Evolutionary conservation across 2,888 invertebrate species (phyloP), one percentile per base, ranked within the genome.

Genomic region (Patella pellucida): DNA sequence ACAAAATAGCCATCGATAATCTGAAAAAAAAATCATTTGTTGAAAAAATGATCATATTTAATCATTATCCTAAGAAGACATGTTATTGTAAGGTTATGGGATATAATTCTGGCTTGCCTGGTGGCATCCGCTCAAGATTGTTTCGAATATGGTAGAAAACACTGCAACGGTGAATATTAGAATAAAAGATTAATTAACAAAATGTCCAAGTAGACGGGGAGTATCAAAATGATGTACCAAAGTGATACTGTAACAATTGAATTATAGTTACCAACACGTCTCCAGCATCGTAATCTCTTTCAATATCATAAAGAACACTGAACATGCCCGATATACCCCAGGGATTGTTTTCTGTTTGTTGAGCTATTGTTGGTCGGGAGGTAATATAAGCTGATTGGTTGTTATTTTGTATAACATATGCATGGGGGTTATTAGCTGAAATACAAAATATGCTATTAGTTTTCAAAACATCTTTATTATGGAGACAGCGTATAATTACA

Each of bases 1-100:
- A 95, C 95, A 90, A 95, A 95, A 89, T 95, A 95, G 0, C 95
- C 95, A 79, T 92, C 91, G 69, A 90, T 87, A 9, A 91, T 87
- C 87, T 90, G 76, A 11, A 81, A 67, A 70, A n/a, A 73, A 27
- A n/a, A 50, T 15, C 23, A 56, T n/a, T 27, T 16, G 19, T 16
- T 19, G 12, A 74, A 52, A 70, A n/a, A 27, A 69, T 12, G 15
- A 41, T 41, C 19, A 69, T 69, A n/a, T 41, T 14, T 31, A 23
- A n/a, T 3, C 31, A 69, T 3, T 69, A 7, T 23, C 5, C 27
- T 69, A 5, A 27, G 12, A 23, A 69, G n/a, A 51, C 16, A 52
- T 5, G 16, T n/a, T 9, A 0, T 71, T n/a, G 16, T n/a, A 9
- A 41, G 9, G 41, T 41, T 41, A 9, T 9, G 41, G 41, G 41